Conservation (phyloP, 2,888 invertebrate species). For the Oasisia sp. region DNA sequence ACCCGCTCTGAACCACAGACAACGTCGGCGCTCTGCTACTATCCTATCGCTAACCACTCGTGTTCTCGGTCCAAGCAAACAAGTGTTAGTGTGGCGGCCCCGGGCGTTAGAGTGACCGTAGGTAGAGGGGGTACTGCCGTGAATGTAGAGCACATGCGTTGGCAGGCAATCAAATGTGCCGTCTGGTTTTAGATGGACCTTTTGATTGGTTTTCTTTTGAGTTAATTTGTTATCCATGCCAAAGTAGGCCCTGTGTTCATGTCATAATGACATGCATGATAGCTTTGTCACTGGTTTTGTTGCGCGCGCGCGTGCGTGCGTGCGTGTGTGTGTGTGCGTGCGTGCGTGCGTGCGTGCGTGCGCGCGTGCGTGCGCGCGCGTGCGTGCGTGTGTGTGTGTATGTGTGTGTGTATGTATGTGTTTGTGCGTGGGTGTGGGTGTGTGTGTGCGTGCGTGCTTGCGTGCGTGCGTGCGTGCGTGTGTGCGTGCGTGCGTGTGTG, state of each 20-base stretch:
- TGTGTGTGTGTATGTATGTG: no score
- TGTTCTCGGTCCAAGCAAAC: background rate
- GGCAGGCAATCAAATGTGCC: background rate
- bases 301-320: background rate
- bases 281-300: background rate
- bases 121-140: background rate
- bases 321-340: no score
- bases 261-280: background rate
- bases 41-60: background rate
- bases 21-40: background rate
- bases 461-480: no score
- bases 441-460: no score
- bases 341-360: no score
- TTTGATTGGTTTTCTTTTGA: no score
- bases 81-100: background rate
- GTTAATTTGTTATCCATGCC: background rate
- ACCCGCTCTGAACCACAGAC: background rate
- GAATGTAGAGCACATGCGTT: background rate
- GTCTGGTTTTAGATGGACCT: background rate
- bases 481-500: no score
- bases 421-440: no score
- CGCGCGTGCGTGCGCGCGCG: no score
- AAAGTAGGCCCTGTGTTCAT: background rate
- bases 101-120: background rate
- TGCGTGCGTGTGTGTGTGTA: no score